phyloP scores from a whole-genome alignment of 2,888 invertebrate species.

The Masnerella sp. region DNA sequence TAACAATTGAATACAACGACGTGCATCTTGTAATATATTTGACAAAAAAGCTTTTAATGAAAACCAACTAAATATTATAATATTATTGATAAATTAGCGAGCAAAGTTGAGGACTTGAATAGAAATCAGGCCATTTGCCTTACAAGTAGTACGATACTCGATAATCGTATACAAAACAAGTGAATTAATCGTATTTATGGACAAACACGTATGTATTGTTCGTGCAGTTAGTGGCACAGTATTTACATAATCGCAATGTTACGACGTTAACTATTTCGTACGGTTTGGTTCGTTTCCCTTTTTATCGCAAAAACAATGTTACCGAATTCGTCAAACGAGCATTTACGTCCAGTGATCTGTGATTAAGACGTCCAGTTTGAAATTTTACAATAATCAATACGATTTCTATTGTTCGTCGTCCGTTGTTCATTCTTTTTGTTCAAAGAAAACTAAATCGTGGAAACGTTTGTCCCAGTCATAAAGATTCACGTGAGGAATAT shows the following conservation, averaged over 20 bases:
- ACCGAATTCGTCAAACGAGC: constrained; percentile 48
- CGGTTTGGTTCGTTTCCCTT: constrained; percentile 22
- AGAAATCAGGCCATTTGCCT: no score
- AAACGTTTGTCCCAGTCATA: no score
- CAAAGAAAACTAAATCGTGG: background rate
- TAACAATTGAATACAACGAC: no score
- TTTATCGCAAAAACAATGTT: constrained; percentile 27
- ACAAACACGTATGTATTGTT: constrained; percentile 42
- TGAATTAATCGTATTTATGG: constrained; percentile 48
- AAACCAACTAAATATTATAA: no score
- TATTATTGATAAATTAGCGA: no score
- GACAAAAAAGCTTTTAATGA: no score
- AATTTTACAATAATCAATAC: constrained; percentile 38
- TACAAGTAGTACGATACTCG: constrained; percentile 20
- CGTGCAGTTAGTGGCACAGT: constrained; percentile 48
- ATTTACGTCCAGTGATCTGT: constrained; percentile 57
- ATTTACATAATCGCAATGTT: constrained; percentile 41
- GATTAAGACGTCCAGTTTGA: constrained; percentile 56
- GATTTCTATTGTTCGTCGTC: constrained; percentile 29
- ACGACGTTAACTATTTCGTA: constrained; percentile 12
- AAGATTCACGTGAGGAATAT: no score
- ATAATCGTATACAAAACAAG: constrained; percentile 32
- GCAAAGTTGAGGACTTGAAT: no score
- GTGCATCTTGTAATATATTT: no score
- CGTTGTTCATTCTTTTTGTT: background rate